Conservation (phyloP, 2,113 vertebrate species). For the Casuarius casuarius region DNA sequence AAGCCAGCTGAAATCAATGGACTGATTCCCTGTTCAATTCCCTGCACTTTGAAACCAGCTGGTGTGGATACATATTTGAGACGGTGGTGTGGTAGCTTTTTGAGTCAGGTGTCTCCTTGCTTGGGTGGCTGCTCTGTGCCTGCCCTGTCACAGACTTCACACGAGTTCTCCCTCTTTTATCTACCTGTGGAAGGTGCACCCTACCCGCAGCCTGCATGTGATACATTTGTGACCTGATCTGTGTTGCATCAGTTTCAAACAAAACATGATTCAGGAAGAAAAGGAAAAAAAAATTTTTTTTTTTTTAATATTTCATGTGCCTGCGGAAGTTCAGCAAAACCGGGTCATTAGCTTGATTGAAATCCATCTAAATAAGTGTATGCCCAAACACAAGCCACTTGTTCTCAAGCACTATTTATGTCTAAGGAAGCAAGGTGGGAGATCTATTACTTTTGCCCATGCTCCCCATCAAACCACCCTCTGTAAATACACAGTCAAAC, state of each 20-base stretch:
- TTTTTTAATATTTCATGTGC: background rate
- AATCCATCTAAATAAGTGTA: background rate
- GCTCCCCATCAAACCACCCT: slow-evolving; percentile 8
- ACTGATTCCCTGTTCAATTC: background rate
- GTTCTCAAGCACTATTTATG: slow-evolving; percentile 46
- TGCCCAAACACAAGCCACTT: slow-evolving; percentile 28
- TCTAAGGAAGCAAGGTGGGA: slow-evolving; percentile 43
- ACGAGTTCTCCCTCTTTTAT: background rate
- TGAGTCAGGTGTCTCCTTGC: background rate
- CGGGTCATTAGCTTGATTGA: background rate
- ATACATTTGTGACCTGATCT: background rate
- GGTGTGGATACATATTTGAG: background rate
- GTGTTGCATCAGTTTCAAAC: background rate
- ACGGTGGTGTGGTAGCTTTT: background rate
- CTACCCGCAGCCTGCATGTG: background rate
- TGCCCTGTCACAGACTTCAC: background rate
- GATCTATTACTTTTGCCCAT: slow-evolving; percentile 26
- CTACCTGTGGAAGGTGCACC: background rate
- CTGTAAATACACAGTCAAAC: slow-evolving; percentile 57
- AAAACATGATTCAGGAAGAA: background rate
- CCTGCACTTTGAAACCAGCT: background rate
- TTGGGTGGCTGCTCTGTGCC: background rate
- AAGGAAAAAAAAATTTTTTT: background rate
- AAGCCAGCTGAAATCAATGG: background rate
- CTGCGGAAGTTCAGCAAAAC: background rate